These are phyloP conservation scores for Mesoligia furuncula DNA, from an alignment of 2,888 invertebrate genomes.

Conservation along the genomic window DNA sequence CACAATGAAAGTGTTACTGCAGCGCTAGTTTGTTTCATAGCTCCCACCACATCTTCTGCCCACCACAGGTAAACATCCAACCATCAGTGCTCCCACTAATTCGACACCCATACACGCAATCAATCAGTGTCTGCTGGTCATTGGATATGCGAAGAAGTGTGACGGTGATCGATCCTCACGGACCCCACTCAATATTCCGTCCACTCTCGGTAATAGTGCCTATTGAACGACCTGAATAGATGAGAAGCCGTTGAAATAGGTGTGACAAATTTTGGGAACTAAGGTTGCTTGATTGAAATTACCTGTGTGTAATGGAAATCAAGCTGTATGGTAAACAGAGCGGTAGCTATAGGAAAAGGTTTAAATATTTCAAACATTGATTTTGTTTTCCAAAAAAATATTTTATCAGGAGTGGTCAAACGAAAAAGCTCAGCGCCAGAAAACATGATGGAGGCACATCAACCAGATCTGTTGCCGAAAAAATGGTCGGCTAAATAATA, in stretches of 20 bases:
- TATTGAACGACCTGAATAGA: slow-evolving; percentile 50
- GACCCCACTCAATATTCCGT: slow-evolving; percentile 60
- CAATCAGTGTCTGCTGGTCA: slow-evolving; percentile 59
- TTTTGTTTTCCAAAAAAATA: neutral
- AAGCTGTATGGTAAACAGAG: neutral
- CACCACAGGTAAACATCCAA: slow-evolving; percentile 11
- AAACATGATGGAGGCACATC: neutral
- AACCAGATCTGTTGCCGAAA: neutral
- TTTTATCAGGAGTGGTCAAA: neutral
- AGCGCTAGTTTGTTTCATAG: neutral
- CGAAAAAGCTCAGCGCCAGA: neutral
- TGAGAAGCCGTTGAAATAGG: slow-evolving; percentile 48
- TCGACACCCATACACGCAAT: slow-evolving; percentile 26
- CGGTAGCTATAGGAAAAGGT: neutral
- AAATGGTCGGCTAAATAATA: too few relatives aligned
- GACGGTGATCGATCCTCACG: slow-evolving; percentile 56
- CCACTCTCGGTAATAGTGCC: slow-evolving; percentile 56
- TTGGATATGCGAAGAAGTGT: slow-evolving; percentile 61
- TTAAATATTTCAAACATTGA: neutral
- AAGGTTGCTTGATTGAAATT: slow-evolving; percentile 36
- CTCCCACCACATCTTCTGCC: neutral
- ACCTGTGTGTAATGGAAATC: slow-evolving; percentile 12
- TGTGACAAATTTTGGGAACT: slow-evolving; percentile 56
- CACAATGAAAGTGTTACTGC: neutral
- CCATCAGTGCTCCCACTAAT: slow-evolving; percentile 30